Conservation (phyloP, 2,888 invertebrate species). For the Drosophila prostipennis region DNA sequence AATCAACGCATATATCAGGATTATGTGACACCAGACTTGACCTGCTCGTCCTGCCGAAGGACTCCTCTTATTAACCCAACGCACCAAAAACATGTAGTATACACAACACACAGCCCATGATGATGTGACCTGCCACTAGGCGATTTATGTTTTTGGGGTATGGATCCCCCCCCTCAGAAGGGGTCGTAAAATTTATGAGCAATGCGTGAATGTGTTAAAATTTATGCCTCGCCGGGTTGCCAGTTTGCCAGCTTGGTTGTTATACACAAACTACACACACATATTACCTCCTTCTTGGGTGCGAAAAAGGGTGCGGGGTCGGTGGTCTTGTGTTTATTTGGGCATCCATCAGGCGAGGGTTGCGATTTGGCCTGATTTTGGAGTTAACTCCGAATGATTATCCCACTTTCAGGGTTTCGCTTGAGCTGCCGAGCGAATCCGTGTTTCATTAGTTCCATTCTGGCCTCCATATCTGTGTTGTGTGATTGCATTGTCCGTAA, state of each 20-base stretch:
- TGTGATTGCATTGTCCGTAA: conserved; percentile 32
- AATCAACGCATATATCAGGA: conserved; percentile 22
- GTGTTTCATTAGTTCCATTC: conserved; percentile 27
- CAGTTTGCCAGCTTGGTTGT: background rate
- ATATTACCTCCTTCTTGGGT: background rate
- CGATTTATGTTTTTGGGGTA: conserved; percentile 49
- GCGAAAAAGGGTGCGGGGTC: conserved; percentile 6
- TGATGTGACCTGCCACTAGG: conserved; percentile 37
- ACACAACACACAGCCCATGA: conserved; percentile 7
- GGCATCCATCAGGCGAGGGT: conserved; percentile 8
- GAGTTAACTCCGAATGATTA: conserved; percentile 5
- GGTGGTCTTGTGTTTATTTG: conserved; percentile 11
- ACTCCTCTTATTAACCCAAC: conserved; percentile 35
- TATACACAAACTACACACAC: background rate
- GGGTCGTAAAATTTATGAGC: conserved; percentile 67
- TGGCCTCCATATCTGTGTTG: conserved; percentile 12
- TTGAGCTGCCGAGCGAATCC: conserved; percentile 23
- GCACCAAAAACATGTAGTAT: background rate
- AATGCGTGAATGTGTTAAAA: conserved; percentile 61
- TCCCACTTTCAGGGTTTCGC: conserved; percentile 15
- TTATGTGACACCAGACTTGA: conserved; percentile 31
- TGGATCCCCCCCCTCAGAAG: conserved; percentile 1
- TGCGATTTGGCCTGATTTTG: conserved; percentile 4
- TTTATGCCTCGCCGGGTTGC: conserved; percentile 34
- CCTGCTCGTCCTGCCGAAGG: background rate